Conservation (phyloP, 1,140 invertebrate genomes). For the Batillaria attramentaria region DNA sequence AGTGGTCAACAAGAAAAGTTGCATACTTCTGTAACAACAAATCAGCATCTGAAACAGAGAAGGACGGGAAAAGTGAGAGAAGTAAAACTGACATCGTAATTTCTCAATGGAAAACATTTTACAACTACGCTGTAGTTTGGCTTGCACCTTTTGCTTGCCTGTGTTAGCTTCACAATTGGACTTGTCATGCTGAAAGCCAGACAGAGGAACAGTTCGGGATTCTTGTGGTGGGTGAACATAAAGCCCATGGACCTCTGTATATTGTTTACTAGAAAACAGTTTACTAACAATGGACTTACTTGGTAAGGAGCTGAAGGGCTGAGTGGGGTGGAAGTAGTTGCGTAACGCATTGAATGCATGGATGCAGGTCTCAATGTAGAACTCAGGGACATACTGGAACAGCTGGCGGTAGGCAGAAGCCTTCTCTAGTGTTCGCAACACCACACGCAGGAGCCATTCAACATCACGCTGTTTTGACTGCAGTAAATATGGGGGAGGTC, state of each 20-base stretch:
- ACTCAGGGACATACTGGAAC: conserved; percentile 86
- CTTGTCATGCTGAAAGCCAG: no score
- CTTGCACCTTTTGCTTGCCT: no score
- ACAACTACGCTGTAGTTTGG: no score
- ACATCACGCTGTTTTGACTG: conserved; percentile 76
- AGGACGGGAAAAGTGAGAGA: no score
- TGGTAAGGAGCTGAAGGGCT: conserved; percentile 72
- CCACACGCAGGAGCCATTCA: conserved; percentile 77
- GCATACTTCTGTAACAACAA: conserved; percentile 78
- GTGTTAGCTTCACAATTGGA: no score
- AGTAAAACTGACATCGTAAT: no score
- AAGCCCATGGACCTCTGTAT: no score
- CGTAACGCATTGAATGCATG: conserved; percentile 78
- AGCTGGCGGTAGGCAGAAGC: conserved; percentile 78
- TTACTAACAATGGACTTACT: conserved; percentile 19
- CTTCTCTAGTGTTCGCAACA: conserved; percentile 75
- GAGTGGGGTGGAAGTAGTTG: conserved; percentile 80
- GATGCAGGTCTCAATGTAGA: conserved; percentile 83
- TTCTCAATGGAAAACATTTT: no score
- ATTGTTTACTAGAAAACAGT: no score
- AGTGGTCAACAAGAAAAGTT: conserved; percentile 83
- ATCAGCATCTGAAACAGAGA: conserved; percentile 69
- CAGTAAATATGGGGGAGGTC: no score
- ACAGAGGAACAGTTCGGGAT: no score
- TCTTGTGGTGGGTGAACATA: no score